These are phyloP conservation scores for Brachymystax lenok DNA, from an alignment of 2,797 vertebrate species.

Conservation along the genomic window DNA sequence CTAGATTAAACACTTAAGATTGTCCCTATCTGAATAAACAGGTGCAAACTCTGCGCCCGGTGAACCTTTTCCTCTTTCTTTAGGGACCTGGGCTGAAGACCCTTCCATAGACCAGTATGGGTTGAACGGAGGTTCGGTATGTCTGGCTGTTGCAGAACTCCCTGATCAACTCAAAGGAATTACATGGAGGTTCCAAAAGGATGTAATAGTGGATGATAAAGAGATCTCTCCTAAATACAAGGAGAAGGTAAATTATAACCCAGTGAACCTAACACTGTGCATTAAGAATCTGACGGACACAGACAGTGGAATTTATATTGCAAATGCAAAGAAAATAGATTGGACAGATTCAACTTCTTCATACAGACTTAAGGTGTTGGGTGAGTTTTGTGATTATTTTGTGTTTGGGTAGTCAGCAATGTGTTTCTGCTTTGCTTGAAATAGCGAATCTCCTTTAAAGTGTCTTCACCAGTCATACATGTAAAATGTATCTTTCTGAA, in stretches of 20 bases:
- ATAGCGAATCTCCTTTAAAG: no score
- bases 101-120: rapidly evolving
- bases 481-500: neutral
- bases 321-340: rapidly evolving
- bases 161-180: rapidly evolving
- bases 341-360: rapidly evolving
- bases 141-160: conserved; percentile 12
- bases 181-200: rapidly evolving
- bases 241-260: neutral
- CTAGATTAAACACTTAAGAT: no score
- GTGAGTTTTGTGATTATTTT: conserved; percentile 42
- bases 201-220: rapidly evolving
- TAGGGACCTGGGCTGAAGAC: conserved; percentile 29
- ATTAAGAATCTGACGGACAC: conserved; percentile 28
- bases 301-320: conserved; percentile 40
- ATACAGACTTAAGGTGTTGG: conserved; percentile 45
- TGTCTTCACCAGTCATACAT: no score
- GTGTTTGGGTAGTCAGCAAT: no score
- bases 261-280: conserved; percentile 11
- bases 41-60: no score
- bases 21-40: no score
- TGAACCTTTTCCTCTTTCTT: neutral
- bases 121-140: conserved; percentile 22
- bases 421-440: no score
- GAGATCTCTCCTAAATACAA: rapidly evolving